phyloP scores from a whole-genome alignment of 2,888 invertebrate species.

The Imbricaverruca yamaguchii region DNA sequence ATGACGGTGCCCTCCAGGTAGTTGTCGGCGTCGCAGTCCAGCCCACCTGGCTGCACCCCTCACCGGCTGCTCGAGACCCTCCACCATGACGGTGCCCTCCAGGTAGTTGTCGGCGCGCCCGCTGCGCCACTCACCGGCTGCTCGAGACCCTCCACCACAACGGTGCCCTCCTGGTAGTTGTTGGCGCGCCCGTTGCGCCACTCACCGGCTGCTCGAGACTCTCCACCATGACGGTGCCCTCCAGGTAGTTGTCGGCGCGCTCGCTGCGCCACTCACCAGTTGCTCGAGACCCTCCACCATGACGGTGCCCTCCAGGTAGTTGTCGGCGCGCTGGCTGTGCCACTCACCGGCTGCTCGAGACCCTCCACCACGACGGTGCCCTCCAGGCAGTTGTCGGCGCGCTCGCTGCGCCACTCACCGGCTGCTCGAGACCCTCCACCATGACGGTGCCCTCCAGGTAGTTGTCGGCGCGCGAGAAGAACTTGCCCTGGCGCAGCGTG shows the following conservation, averaged over 20 bases:
- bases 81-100: slow-evolving; percentile 79
- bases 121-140: slow-evolving; percentile 56
- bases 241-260: slow-evolving; percentile 87
- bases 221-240: slow-evolving; percentile 77
- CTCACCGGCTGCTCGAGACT: slow-evolving; percentile 69
- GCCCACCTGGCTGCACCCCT: slow-evolving; percentile 42
- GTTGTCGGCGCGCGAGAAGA: slow-evolving; percentile 82
- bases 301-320: slow-evolving; percentile 85
- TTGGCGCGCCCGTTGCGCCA: slow-evolving; percentile 64
- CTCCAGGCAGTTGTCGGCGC: slow-evolving; percentile 89
- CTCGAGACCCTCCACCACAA: slow-evolving; percentile 68
- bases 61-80: slow-evolving; percentile 69
- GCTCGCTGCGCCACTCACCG: slow-evolving; percentile 60
- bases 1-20: slow-evolving; percentile 84
- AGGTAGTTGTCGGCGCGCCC: slow-evolving; percentile 89
- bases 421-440: slow-evolving; percentile 68
- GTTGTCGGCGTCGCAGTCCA: slow-evolving; percentile 89
- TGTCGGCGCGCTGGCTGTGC: slow-evolving; percentile 68
- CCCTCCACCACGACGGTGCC: slow-evolving; percentile 74
- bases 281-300: slow-evolving; percentile 70
- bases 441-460: slow-evolving; percentile 84
- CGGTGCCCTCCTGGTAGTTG: slow-evolving; percentile 87
- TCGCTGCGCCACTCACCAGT: slow-evolving; percentile 58
- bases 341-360: slow-evolving; percentile 66
- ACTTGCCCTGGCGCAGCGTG: slow-evolving; percentile 57